Conservation (phyloP, 64 coral and sea anemone species). For the Porites lutea region DNA sequence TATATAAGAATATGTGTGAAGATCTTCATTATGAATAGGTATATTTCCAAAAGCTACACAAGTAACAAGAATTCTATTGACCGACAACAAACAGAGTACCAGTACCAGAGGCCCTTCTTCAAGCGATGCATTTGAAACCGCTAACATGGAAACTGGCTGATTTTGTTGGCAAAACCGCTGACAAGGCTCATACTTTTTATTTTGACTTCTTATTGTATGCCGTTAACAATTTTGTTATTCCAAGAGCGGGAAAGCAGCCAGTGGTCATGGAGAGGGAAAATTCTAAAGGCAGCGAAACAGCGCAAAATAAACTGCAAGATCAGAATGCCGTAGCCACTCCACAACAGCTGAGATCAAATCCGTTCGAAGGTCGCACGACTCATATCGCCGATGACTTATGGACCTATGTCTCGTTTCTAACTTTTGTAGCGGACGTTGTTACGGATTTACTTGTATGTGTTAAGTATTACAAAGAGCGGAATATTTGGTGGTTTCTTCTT, state of each 20-base stretch:
- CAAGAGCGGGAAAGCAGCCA: neutral
- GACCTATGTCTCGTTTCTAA: slow-evolving; percentile 5
- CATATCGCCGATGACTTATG: slow-evolving; percentile 27
- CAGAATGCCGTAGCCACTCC: neutral
- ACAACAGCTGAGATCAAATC: neutral
- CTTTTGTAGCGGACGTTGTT: slow-evolving; percentile 44
- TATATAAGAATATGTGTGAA: no score
- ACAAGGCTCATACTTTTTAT: neutral
- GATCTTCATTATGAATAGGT: no score
- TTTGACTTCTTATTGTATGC: no score
- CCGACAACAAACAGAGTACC: no score
- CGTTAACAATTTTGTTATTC: neutral
- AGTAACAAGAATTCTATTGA: no score
- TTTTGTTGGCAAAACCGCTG: slow-evolving; percentile 25
- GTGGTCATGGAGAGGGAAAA: slow-evolving; percentile 12
- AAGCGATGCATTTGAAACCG: neutral
- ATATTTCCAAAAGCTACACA: no score
- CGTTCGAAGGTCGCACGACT: slow-evolving; percentile 46
- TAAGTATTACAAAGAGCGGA: slow-evolving; percentile 37
- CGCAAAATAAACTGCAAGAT: neutral
- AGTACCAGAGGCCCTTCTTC: no score
- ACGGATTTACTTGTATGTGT: slow-evolving; percentile 53
- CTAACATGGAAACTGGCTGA: neutral
- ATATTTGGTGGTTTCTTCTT: slow-evolving; percentile 56
- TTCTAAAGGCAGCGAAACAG: neutral